A percentile compares a stretch with the other conserved stretches of the same genome.
Conservation (phyloP, 2,888 invertebrate species). For the Rugalucina vietnamica region DNA sequence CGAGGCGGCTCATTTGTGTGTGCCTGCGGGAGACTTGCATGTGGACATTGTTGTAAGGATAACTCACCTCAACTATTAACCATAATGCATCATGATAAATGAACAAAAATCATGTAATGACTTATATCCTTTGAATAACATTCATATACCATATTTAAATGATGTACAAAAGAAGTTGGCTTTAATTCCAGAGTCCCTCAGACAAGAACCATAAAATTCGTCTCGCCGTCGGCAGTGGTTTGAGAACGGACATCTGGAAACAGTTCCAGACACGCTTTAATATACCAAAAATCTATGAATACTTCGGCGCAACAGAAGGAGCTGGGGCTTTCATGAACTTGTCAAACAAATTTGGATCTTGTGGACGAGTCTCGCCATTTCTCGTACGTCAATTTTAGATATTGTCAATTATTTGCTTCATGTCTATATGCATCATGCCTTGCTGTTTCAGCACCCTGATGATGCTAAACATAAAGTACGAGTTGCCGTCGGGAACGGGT, state of each 20-base stretch:
- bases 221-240: constrained; percentile 95
- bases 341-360: constrained; percentile 87
- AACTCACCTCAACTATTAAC: too few species aligned
- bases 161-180: background rate
- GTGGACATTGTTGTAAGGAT: too few species aligned
- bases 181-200: constrained; percentile 65
- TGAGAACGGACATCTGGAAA: constrained; percentile 96
- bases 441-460: constrained; percentile 68
- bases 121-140: too few species aligned
- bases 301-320: constrained; percentile 98
- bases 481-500: constrained; percentile 95
- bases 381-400: constrained; percentile 37
- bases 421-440: background rate
- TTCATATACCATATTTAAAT: too few species aligned
- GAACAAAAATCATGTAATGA: too few species aligned
- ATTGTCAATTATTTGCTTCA: background rate
- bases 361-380: constrained; percentile 64
- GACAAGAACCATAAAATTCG: constrained; percentile 85
- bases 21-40: too few species aligned
- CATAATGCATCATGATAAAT: too few species aligned
- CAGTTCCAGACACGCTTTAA: constrained; percentile 94
- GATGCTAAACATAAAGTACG: constrained; percentile 85
- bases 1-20: too few species aligned
- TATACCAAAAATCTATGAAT: constrained; percentile 93
- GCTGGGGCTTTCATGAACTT: constrained; percentile 98